phyloP scores from a whole-genome alignment of 2,113 vertebrate genomes.

The Ibidorhyncha struthersii region DNA sequence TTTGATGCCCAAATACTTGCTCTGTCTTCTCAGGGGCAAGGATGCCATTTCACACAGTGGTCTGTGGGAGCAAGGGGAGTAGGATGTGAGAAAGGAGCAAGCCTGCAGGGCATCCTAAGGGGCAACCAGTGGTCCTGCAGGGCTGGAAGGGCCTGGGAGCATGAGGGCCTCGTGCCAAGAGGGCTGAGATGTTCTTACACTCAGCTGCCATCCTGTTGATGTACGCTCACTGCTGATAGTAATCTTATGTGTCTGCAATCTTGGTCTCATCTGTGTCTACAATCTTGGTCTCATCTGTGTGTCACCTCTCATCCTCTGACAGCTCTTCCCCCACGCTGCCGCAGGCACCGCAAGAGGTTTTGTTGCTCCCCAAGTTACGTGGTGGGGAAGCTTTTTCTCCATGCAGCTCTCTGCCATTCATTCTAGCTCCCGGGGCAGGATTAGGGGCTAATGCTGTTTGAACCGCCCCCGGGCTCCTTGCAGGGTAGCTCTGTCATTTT shows the following conservation, averaged over 20 bases:
- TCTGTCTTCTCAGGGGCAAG: neutral
- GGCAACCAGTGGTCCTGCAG: neutral
- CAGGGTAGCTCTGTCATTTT: neutral
- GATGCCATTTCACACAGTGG: neutral
- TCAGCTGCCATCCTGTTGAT: constrained; percentile 52
- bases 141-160: neutral
- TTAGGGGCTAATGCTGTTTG: neutral
- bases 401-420: neutral
- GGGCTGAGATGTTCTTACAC: neutral
- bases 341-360: constrained; percentile 45
- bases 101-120: neutral
- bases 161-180: neutral
- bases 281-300: constrained; percentile 46
- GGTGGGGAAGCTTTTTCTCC: neutral
- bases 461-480: neutral
- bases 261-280: neutral
- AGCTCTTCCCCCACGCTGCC: neutral
- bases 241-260: constrained; percentile 2
- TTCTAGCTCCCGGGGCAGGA: neutral
- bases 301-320: constrained; percentile 58
- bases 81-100: neutral
- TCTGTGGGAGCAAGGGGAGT: neutral
- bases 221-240: neutral
- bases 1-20: neutral
- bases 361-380: neutral